Evolutionary conservation across 2,888 invertebrate species (phyloP).

Genomic region (Pasiphila rectangulata): DNA sequence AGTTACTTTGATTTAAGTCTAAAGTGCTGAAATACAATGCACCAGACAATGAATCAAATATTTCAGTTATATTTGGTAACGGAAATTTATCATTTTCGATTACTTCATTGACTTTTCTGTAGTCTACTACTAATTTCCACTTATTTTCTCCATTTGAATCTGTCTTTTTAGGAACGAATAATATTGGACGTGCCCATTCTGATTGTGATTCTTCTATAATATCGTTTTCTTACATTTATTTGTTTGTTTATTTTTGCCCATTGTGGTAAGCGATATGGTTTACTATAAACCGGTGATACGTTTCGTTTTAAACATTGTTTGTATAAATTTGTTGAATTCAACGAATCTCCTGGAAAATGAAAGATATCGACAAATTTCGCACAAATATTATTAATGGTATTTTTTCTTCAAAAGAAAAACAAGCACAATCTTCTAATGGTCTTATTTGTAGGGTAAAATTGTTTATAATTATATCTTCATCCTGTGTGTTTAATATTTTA

Average conservation of each 20-base stretch:
- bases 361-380: constrained; percentile 32
- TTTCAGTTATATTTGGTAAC: constrained; percentile 28
- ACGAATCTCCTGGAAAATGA: constrained; percentile 25
- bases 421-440: not conserved
- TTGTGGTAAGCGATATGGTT: constrained; percentile 31
- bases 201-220: constrained; percentile 23
- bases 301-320: constrained; percentile 26
- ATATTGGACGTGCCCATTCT: constrained; percentile 31
- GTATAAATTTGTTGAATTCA: constrained; percentile 21
- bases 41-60: constrained; percentile 28
- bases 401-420: not conserved
- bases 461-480: too few relatives aligned
- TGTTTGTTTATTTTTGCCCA: constrained; percentile 26
- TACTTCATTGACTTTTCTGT: constrained; percentile 24
- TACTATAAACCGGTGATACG: constrained; percentile 17
- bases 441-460: not conserved
- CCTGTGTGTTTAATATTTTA: too few relatives aligned
- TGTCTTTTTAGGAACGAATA: constrained; percentile 32
- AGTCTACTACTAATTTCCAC: constrained; percentile 33
- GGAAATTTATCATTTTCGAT: constrained; percentile 28
- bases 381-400: constrained; percentile 24
- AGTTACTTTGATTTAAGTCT: constrained; percentile 27
- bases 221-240: constrained; percentile 26
- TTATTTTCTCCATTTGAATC: constrained; percentile 19
- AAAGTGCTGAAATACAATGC: constrained; percentile 22